Percentiles rank a stretch among this genome's conserved stretches.
phyloP scores from a whole-genome alignment of 1,140 invertebrate genomes.

The silkworm (Bombyx mori) region DNA sequence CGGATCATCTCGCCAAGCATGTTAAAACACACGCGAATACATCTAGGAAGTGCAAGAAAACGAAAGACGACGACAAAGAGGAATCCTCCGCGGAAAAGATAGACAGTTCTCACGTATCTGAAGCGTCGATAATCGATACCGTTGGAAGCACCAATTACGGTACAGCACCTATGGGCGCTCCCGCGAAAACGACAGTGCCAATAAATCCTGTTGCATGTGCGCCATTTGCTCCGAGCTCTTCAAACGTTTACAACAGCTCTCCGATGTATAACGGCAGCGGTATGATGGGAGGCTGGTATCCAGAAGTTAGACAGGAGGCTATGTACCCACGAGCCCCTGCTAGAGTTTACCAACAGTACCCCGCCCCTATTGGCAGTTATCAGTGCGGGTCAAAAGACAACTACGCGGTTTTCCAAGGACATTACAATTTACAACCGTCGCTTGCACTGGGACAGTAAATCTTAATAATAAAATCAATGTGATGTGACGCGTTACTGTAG shows the following conservation, averaged over 20 bases:
- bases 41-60: constrained; percentile 64
- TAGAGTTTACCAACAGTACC: constrained; percentile 57
- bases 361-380: constrained; percentile 43
- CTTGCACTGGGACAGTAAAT: constrained; percentile 61
- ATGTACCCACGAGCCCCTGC: constrained; percentile 32
- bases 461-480: constrained; percentile 2
- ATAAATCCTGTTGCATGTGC: constrained; percentile 40
- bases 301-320: constrained; percentile 42
- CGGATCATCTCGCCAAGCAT: constrained; percentile 89
- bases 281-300: constrained; percentile 37
- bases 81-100: constrained; percentile 38
- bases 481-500: neutral
- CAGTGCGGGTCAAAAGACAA: constrained; percentile 66
- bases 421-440: constrained; percentile 62
- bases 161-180: constrained; percentile 32
- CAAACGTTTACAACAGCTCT: constrained; percentile 31
- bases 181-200: constrained; percentile 28
- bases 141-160: constrained; percentile 54
- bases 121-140: constrained; percentile 15
- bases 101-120: constrained; percentile 12
- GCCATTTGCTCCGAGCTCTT: constrained; percentile 29
- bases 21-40: constrained; percentile 83
- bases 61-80: constrained; percentile 53
- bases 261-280: constrained; percentile 24
- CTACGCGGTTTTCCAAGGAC: constrained; percentile 65